phyloP scores from a whole-genome alignment of 2,888 invertebrate genomes.

The Acleris sparsana region DNA sequence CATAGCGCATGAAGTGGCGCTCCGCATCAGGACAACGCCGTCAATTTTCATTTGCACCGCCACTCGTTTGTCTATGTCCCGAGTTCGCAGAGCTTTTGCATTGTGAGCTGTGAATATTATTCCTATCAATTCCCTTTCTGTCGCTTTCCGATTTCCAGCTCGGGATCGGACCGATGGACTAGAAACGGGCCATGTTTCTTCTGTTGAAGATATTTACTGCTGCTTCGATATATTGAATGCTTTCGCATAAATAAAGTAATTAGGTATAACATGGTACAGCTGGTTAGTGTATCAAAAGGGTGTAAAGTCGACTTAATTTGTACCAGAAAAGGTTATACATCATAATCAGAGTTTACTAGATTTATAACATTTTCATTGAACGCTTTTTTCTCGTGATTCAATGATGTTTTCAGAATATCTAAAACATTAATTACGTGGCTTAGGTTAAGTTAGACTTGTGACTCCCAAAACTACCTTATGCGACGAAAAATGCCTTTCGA shows the following conservation, averaged over 20 bases:
- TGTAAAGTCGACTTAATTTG: too few species aligned
- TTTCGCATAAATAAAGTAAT: neutral
- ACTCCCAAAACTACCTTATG: too few species aligned
- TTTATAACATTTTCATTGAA: too few species aligned
- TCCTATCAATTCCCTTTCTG: constrained; percentile 35
- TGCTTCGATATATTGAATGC: constrained; percentile 1
- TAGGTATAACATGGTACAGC: too few species aligned
- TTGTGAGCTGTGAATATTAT: constrained; percentile 35
- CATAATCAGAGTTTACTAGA: too few species aligned
- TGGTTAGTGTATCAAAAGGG: too few species aligned
- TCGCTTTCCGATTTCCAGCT: constrained; percentile 31
- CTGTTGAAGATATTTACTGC: constrained; percentile 21
- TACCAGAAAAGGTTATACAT: too few species aligned
- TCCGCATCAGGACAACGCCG: constrained; percentile 25
- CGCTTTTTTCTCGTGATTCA: too few species aligned
- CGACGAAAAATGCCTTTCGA: too few species aligned
- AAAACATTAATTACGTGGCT: too few species aligned
- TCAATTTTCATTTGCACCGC: constrained; percentile 33
- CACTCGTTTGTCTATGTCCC: constrained; percentile 35
- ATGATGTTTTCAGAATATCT: too few species aligned
- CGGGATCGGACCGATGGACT: constrained; percentile 3
- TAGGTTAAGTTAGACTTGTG: too few species aligned
- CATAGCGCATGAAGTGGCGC: constrained; percentile 29
- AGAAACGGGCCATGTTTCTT: constrained; percentile 7
- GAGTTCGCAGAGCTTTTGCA: constrained; percentile 31